Percentiles rank a stretch among this genome's conserved stretches.
phyloP scores from a whole-genome alignment of 2,888 invertebrate genomes.

The Sycophila texana region DNA sequence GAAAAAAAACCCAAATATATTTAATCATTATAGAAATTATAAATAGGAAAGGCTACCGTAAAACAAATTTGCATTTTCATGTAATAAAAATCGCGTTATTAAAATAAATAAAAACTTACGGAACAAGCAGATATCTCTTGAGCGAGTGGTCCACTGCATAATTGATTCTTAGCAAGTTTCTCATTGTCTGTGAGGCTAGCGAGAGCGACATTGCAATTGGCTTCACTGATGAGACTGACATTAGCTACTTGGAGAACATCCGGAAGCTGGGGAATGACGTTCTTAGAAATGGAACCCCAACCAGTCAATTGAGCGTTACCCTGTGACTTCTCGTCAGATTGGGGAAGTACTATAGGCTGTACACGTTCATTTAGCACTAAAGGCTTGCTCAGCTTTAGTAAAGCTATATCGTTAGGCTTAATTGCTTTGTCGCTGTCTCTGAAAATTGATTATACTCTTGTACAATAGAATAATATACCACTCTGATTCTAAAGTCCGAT shows the following conservation, averaged over 20 bases:
- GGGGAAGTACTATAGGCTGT: slow-evolving; percentile 72
- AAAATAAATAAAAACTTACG: not conserved
- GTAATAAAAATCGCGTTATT: too few species aligned
- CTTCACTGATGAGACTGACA: slow-evolving; percentile 65
- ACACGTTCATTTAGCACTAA: slow-evolving; percentile 69
- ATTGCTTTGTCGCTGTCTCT: not conserved
- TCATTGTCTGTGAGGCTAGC: not conserved
- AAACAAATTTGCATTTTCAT: too few species aligned
- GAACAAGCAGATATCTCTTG: not conserved
- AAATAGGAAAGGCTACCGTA: too few species aligned
- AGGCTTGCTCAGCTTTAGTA: slow-evolving; percentile 73
- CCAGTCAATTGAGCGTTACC: slow-evolving; percentile 74
- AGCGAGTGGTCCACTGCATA: slow-evolving; percentile 1
- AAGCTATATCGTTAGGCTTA: slow-evolving; percentile 74
- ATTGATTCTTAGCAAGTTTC: not conserved
- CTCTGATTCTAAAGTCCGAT: too few species aligned
- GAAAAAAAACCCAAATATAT: too few species aligned
- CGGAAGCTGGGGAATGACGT: slow-evolving; percentile 61
- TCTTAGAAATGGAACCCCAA: slow-evolving; percentile 74
- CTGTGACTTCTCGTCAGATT: slow-evolving; percentile 61
- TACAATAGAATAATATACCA: too few species aligned
- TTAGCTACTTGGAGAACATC: slow-evolving; percentile 66
- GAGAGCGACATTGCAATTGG: slow-evolving; percentile 57
- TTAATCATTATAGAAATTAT: too few species aligned
- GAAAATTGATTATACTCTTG: not conserved